Conservation (phyloP, 2,888 invertebrate species). For the Sipha maydis region DNA sequence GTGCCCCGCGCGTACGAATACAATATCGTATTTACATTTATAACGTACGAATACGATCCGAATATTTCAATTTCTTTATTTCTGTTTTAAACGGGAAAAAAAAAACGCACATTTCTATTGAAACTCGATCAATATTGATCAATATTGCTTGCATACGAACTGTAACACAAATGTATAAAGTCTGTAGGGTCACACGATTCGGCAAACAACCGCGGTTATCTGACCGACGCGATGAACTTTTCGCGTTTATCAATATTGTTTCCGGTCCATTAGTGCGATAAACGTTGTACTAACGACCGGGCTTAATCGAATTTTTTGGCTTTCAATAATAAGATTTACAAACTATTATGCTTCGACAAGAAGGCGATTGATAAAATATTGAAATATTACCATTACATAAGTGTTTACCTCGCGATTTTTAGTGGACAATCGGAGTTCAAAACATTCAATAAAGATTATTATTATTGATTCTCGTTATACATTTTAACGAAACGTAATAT, state of each 20-base stretch:
- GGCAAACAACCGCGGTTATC: too few species aligned
- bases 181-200: neutral
- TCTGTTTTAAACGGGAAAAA: too few species aligned
- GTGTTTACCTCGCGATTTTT: neutral
- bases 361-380: neutral
- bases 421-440: neutral
- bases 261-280: constrained; percentile 27
- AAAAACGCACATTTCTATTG: neutral
- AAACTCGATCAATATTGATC: neutral
- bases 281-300: neutral
- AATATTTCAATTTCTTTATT: neutral
- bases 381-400: neutral
- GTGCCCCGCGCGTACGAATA: neutral
- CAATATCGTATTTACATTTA: neutral
- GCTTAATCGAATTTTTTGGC: too few species aligned
- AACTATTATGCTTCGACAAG: neutral
- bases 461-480: too few species aligned
- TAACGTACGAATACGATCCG: neutral
- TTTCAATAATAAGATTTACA: neutral
- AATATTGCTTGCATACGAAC: neutral
- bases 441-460: too few species aligned
- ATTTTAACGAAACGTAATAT: too few species aligned
- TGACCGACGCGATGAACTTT: neutral
- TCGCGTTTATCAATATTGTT: neutral
- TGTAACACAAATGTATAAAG: neutral